A percentile compares a stretch with the other conserved stretches of the same genome.
Conservation (phyloP, 2,797 vertebrate genomes). For the Phaenicophaeus curvirostris region DNA sequence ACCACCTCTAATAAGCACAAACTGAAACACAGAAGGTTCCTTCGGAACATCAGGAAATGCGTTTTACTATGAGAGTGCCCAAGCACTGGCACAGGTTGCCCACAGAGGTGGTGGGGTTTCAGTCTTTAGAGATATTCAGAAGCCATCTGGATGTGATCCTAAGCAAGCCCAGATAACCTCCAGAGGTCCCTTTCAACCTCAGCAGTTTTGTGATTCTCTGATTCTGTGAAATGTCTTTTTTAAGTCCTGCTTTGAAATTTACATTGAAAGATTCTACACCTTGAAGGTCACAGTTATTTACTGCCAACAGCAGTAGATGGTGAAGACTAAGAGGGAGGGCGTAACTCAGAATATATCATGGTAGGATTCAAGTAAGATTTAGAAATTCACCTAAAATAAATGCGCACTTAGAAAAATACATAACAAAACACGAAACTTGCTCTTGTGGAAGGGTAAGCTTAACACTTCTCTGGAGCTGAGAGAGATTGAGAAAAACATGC, state of each 20-base stretch:
- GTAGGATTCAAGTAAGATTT: neutral
- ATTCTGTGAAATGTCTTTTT: neutral
- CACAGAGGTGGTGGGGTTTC: neutral
- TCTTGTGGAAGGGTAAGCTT: neutral
- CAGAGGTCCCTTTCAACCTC: neutral
- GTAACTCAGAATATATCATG: neutral
- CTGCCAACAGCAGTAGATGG: neutral
- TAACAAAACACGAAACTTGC: neutral
- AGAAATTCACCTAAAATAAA: neutral
- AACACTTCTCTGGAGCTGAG: neutral
- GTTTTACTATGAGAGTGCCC: neutral
- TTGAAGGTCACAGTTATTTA: neutral
- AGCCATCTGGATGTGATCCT: rapidly evolving
- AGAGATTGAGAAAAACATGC: neutral
- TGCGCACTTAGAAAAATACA: neutral
- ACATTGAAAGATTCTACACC: neutral
- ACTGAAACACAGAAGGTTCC: neutral
- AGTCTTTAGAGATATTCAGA: neutral
- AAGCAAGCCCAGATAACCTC: neutral
- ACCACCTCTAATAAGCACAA: neutral
- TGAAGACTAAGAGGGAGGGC: neutral
- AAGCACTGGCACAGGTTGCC: neutral
- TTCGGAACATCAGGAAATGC: neutral
- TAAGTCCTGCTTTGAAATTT: neutral
- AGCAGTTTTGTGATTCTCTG: neutral